Percentiles rank a stretch among this genome's conserved stretches.
Conservation (phyloP, 2,113 vertebrate genomes). For the Ardeotis arabs region DNA sequence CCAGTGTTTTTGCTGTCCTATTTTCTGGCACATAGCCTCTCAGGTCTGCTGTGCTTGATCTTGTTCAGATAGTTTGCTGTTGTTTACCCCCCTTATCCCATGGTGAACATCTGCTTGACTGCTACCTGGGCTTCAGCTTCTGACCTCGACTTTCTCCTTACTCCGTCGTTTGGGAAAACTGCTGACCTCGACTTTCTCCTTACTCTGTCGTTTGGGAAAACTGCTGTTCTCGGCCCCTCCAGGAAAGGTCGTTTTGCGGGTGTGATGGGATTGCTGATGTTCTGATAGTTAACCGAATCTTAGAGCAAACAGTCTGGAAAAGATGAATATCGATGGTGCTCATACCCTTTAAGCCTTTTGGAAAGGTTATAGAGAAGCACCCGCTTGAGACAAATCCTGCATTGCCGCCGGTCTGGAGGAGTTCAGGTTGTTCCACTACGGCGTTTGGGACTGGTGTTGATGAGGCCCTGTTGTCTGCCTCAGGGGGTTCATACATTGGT, state of each 20-base stretch:
- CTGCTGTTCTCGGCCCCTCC: neutral
- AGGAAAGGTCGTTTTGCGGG: neutral
- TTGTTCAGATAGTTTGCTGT: neutral
- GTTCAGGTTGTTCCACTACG: neutral
- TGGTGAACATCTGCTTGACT: rapidly evolving
- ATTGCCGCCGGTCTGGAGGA: neutral
- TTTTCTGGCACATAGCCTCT: neutral
- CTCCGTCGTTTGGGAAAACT: rapidly evolving
- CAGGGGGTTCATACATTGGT: rapidly evolving
- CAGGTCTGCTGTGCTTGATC: neutral
- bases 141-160: neutral
- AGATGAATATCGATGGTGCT: neutral
- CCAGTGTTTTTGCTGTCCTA: rapidly evolving
- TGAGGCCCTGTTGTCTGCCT: neutral
- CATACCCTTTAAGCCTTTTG: neutral
- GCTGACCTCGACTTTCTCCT: neutral
- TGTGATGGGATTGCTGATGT: neutral
- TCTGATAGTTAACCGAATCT: neutral
- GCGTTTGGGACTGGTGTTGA: neutral
- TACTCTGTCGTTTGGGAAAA: neutral
- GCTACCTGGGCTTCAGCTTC: neutral
- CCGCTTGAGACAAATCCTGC: neutral
- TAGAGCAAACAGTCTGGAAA: neutral
- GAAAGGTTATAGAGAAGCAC: neutral
- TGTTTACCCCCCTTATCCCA: neutral